A percentile compares a stretch with the other conserved stretches of the same genome.
These are phyloP conservation scores for Sternotherus odoratus DNA, from an alignment of 2,797 vertebrate genomes.

Conservation along the genomic window DNA sequence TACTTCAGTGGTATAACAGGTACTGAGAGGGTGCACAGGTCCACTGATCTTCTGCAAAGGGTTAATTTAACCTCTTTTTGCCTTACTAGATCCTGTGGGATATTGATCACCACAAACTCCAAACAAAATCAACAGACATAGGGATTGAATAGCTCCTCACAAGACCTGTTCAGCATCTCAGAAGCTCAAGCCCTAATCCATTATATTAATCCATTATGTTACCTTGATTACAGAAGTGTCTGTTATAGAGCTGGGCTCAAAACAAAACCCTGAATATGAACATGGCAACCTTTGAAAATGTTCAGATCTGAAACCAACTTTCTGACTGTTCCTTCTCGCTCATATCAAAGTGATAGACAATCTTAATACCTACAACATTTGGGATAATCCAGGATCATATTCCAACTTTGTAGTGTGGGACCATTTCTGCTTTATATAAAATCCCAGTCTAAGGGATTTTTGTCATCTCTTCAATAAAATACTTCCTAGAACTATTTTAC, in stretches of 20 bases:
- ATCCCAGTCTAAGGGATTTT: neutral
- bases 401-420: neutral
- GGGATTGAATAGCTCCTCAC: neutral
- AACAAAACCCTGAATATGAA: neutral
- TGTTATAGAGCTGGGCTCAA: neutral
- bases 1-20: neutral
- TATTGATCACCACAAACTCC: neutral
- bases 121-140: neutral
- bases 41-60: neutral
- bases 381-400: neutral
- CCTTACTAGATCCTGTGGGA: neutral
- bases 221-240: neutral
- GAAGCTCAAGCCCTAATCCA: neutral
- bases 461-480: neutral
- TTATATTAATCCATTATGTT: neutral
- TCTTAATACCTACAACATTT: neutral
- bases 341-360: neutral
- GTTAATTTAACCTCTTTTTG: neutral
- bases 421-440: neutral
- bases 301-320: fast-evolving
- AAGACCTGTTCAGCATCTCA: neutral
- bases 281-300: neutral
- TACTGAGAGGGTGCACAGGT: too few species aligned
- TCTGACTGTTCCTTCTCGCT: neutral
- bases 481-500: neutral